These are phyloP conservation scores for Thera britannica DNA, from an alignment of 2,888 invertebrate genomes.

Conservation along the genomic window DNA sequence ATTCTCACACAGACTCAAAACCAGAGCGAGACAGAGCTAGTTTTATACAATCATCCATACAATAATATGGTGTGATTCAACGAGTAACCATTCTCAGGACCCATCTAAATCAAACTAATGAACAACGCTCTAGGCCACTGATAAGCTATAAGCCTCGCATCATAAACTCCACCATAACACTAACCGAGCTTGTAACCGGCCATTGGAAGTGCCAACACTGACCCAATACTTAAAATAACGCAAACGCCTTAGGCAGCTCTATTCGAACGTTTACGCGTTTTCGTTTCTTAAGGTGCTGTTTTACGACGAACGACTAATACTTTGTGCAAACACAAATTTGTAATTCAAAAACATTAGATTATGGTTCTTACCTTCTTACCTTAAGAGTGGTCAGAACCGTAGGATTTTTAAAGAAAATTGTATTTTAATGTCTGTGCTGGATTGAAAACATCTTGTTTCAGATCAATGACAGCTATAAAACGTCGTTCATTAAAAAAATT, in stretches of 20 bases:
- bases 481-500: no score
- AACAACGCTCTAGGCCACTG: neutral
- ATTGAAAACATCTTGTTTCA: no score
- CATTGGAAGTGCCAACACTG: constrained; percentile 15
- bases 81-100: neutral
- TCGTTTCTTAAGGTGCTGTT: constrained; percentile 17
- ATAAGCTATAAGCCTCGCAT: constrained; percentile 8
- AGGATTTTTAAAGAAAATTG: no score
- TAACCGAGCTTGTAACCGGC: constrained; percentile 8
- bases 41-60: neutral
- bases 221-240: constrained; percentile 27
- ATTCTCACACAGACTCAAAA: no score
- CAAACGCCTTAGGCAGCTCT: constrained; percentile 26
- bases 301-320: neutral
- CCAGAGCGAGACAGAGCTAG: no score
- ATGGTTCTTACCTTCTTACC: no score
- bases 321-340: no score
- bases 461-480: no score
- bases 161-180: constrained; percentile 22
- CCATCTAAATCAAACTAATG: constrained; percentile 4
- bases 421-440: no score
- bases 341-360: no score
- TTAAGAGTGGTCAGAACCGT: no score
- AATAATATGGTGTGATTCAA: neutral
- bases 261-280: constrained; percentile 30